Conservation (phyloP, 2,797 vertebrate species). For the Tokudaia tokunoshimensis region DNA sequence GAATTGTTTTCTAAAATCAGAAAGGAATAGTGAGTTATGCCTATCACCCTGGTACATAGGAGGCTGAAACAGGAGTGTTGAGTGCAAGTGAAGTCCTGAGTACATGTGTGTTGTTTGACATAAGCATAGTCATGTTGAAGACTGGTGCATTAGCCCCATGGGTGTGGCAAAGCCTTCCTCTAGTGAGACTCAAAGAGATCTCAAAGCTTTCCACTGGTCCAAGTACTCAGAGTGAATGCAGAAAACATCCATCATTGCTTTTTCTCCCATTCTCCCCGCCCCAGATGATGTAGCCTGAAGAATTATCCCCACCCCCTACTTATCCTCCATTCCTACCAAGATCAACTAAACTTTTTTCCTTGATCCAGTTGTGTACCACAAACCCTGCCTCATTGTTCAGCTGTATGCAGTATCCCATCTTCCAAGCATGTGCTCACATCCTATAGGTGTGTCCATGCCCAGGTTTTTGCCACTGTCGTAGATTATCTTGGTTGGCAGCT, state of each 20-base stretch:
- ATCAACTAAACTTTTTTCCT: background rate
- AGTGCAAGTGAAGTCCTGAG: background rate
- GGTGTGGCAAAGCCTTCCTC: background rate
- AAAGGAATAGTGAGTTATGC: background rate
- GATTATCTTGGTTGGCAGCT: background rate
- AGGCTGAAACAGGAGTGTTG: background rate
- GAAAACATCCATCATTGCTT: background rate
- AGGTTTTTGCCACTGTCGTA: background rate
- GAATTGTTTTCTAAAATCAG: background rate
- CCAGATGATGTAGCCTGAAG: background rate
- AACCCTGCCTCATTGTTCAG: background rate
- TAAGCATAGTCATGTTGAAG: too few relatives aligned
- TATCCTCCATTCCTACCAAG: background rate
- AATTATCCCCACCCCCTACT: background rate
- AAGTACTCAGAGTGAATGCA: background rate
- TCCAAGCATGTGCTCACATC: too few relatives aligned
- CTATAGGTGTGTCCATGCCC: background rate
- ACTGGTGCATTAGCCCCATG: background rate
- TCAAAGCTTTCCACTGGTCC: background rate
- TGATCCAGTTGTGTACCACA: too few relatives aligned
- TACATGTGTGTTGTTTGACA: background rate
- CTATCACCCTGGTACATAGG: background rate
- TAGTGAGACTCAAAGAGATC: background rate
- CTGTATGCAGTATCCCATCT: too few relatives aligned
- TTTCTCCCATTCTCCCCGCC: rapidly evolving